Conservation (phyloP, 2,888 invertebrate genomes). For the Hyles lineata region DNA sequence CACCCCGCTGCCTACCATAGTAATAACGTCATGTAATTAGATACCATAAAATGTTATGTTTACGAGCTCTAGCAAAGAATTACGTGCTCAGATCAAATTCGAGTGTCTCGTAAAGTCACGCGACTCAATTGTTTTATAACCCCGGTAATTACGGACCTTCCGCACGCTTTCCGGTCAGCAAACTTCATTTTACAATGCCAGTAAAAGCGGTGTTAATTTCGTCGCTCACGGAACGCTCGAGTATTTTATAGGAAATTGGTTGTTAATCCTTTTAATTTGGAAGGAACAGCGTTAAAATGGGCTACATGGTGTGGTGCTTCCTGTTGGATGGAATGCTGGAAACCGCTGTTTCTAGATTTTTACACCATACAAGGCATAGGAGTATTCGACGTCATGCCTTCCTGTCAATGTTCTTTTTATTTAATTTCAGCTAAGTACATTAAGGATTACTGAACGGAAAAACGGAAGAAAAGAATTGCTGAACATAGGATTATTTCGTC, state of each 20-base stretch:
- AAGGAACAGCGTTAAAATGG: background rate
- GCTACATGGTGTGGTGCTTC: background rate
- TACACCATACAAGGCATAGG: background rate
- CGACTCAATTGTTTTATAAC: constrained; percentile 33
- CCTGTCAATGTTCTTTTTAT: too few species aligned
- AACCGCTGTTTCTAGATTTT: background rate
- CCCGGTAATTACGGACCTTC: constrained; percentile 32
- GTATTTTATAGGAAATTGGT: background rate
- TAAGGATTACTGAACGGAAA: too few species aligned
- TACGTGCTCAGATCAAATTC: constrained; percentile 37
- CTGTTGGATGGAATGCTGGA: background rate
- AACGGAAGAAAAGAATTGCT: too few species aligned
- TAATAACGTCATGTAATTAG: constrained; percentile 41
- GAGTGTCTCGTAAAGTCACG: constrained; percentile 35
- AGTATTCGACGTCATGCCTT: too few species aligned
- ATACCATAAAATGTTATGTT: constrained; percentile 40
- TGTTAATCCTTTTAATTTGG: background rate
- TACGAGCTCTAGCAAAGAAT: constrained; percentile 37
- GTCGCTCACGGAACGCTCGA: background rate
- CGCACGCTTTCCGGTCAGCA: constrained; percentile 13
- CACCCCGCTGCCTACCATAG: constrained; percentile 35
- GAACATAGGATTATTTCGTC: too few species aligned
- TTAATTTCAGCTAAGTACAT: too few species aligned
- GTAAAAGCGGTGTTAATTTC: constrained; percentile 11
- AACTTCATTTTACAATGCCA: constrained; percentile 19